These are phyloP conservation scores for Cenopis cana DNA, from an alignment of 2,888 invertebrate genomes.

Conservation along the genomic window DNA sequence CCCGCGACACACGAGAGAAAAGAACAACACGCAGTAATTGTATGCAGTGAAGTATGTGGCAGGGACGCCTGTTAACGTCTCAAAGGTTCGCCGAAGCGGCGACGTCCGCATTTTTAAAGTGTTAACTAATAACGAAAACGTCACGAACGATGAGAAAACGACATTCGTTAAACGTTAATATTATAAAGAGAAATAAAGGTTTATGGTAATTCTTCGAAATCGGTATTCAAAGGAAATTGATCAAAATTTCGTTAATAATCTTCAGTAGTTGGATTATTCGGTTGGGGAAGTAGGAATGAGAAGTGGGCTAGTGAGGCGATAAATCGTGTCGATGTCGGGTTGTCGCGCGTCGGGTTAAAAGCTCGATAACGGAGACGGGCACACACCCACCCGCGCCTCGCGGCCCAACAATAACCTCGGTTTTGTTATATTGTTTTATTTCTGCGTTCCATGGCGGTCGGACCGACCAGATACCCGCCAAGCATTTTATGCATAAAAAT, in stretches of 20 bases:
- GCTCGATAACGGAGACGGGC: conserved; percentile 81
- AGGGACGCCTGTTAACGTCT: conserved; percentile 51
- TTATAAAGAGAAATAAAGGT: conserved; percentile 2
- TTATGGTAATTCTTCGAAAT: neutral
- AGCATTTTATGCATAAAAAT: conserved; percentile 85
- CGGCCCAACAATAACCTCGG: conserved; percentile 77
- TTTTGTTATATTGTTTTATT: conserved; percentile 77
- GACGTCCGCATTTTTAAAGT: conserved; percentile 53
- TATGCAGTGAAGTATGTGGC: conserved; percentile 52
- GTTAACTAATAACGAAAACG: conserved; percentile 48
- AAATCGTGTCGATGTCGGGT: conserved; percentile 82
- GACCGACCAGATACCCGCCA: conserved; percentile 79
- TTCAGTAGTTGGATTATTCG: conserved; percentile 78
- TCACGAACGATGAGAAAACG: conserved; percentile 36
- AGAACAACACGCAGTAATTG: conserved; percentile 58
- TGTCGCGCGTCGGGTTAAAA: conserved; percentile 84
- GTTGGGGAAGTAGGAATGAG: conserved; percentile 81
- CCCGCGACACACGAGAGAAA: conserved; percentile 53
- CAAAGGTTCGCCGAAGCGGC: conserved; percentile 48
- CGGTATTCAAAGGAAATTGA: neutral
- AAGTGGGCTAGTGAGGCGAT: conserved; percentile 81
- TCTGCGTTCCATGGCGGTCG: conserved; percentile 66
- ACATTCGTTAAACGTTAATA: conserved; percentile 32
- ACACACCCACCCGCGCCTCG: conserved; percentile 80
- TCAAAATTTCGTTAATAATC: conserved; percentile 62